phyloP scores from a whole-genome alignment of 2,797 vertebrate genomes.

The Syncerus caffer region DNA sequence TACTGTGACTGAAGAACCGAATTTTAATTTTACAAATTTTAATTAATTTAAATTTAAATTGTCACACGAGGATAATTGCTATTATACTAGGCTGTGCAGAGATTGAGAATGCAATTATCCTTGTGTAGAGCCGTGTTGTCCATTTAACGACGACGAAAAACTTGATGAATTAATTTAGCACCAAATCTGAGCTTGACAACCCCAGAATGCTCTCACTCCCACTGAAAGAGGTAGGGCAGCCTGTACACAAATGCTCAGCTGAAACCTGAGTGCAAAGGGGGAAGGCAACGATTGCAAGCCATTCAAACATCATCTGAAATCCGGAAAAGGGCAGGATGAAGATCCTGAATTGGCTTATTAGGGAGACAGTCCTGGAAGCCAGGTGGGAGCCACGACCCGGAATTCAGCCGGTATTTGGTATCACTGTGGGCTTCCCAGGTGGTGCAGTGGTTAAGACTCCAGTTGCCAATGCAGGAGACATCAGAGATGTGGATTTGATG shows the following conservation, averaged over 20 bases:
- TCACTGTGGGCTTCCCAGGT: not conserved
- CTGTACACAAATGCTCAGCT: not conserved
- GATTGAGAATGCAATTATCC: not conserved
- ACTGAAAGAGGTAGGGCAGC: not conserved
- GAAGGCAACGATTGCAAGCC: not conserved
- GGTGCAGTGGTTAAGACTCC: not conserved
- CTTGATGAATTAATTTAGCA: not conserved
- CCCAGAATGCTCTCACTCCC: not conserved
- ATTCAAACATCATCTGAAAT: not conserved
- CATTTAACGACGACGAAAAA: not conserved
- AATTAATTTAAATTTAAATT: slow-evolving; percentile 29
- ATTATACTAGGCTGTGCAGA: not conserved
- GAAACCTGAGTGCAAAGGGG: not conserved
- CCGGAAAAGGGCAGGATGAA: not conserved
- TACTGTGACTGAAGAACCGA: not conserved
- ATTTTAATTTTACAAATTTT: not conserved
- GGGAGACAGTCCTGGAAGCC: not conserved
- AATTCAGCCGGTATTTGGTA: not conserved
- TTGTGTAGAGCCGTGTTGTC: not conserved
- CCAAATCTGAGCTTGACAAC: not conserved
- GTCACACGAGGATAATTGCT: not conserved
- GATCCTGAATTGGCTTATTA: not conserved
- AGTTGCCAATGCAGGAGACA: not conserved
- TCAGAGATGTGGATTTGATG: not conserved
- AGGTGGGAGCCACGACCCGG: not conserved